These are phyloP conservation scores for Antheraea pernyi DNA, from an alignment of 1,140 invertebrate genomes.

Conservation along the genomic window DNA sequence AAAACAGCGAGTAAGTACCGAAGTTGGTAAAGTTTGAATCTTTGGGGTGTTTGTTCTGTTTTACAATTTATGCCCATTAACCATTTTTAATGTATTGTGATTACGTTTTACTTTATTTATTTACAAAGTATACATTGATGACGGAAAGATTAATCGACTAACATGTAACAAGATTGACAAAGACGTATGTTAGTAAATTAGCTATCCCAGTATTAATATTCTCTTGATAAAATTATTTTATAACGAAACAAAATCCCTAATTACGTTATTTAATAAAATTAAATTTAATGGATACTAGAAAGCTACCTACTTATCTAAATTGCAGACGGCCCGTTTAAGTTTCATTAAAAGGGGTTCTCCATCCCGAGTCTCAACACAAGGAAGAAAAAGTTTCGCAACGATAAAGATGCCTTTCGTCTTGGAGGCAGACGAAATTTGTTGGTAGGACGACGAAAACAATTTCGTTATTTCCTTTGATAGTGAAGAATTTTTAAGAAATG, in stretches of 20 bases:
- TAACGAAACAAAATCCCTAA: not conserved
- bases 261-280: constrained; percentile 21
- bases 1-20: constrained; percentile 46
- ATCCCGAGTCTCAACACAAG: constrained; percentile 40
- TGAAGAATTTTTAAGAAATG: constrained; percentile 26
- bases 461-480: constrained; percentile 54
- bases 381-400: constrained; percentile 68
- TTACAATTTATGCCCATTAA: constrained; percentile 15
- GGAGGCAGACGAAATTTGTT: constrained; percentile 42
- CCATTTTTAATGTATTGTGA: not conserved
- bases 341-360: constrained; percentile 61
- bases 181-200: too few species aligned
- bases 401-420: constrained; percentile 69
- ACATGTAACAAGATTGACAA: too few species aligned
- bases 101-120: not conserved
- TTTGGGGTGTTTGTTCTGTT: constrained; percentile 22
- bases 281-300: constrained; percentile 51
- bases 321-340: constrained; percentile 62
- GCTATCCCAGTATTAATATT: too few species aligned
- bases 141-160: too few species aligned
- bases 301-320: constrained; percentile 55
- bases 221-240: too few species aligned
- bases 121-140: not conserved
- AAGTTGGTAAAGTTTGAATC: constrained; percentile 35
- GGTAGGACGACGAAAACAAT: constrained; percentile 48